Conservation (phyloP, 2,113 vertebrate genomes). For the Sphaerodactylus townsendi region DNA sequence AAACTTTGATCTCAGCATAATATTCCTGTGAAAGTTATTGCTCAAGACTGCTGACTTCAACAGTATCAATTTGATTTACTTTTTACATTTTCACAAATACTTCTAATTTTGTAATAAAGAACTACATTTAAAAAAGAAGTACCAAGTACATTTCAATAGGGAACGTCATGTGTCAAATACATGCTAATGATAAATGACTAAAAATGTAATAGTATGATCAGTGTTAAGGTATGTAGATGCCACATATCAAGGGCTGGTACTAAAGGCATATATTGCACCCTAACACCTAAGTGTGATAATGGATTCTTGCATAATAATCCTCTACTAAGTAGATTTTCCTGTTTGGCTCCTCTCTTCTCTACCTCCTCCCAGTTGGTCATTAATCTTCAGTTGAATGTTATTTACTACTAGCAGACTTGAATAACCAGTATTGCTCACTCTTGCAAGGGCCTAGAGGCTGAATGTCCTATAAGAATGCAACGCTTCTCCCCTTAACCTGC, state of each 20-base stretch:
- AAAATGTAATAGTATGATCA: neutral
- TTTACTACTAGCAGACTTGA: constrained; percentile 30
- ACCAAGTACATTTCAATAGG: neutral
- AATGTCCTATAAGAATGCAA: neutral
- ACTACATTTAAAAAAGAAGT: neutral
- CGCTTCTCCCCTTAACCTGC: constrained; percentile 13
- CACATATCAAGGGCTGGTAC: neutral
- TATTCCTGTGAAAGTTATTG: neutral
- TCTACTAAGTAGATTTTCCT: constrained; percentile 7
- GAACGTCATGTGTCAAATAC: neutral
- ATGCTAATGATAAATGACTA: neutral
- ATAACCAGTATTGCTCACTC: neutral
- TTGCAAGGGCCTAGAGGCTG: neutral
- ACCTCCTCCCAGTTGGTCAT: constrained; percentile 1
- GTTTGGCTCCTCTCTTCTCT: constrained; percentile 4
- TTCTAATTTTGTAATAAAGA: neutral
- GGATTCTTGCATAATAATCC: constrained; percentile 9
- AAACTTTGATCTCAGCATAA: neutral
- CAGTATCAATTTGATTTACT: neutral
- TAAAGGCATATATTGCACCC: neutral
- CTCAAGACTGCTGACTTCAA: neutral
- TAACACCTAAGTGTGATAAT: constrained; percentile 22
- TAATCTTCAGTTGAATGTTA: neutral
- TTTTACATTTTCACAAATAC: neutral
- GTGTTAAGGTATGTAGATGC: neutral